Evolutionary conservation across 1,140 invertebrate species (phyloP).

Genomic region (Rhopalosiphum maidis): DNA sequence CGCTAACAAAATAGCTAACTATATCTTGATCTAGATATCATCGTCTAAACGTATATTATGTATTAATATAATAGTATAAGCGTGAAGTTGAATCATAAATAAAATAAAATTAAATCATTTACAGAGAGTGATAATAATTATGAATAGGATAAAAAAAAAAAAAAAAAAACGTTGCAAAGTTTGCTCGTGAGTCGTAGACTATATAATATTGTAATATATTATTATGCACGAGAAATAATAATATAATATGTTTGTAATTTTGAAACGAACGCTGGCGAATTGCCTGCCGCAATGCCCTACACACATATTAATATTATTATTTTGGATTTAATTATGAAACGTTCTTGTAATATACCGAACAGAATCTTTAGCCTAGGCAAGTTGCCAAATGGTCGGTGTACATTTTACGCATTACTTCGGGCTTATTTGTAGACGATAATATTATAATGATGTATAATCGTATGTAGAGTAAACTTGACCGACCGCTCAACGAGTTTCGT

Average conservation of each 20-base stretch:
- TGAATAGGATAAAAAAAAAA: neutral
- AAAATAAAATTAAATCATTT: conserved; percentile 26
- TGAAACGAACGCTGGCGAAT: conserved; percentile 11
- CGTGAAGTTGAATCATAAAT: neutral
- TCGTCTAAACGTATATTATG: neutral
- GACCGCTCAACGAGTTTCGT: neutral
- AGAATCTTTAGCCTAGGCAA: conserved; percentile 16
- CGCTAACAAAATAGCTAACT: neutral
- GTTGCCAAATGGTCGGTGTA: neutral
- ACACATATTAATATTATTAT: neutral
- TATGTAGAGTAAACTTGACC: neutral
- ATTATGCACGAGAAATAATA: neutral
- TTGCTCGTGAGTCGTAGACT: neutral
- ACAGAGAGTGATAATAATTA: conserved; percentile 16
- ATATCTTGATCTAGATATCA: neutral
- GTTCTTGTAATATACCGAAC: conserved; percentile 14
- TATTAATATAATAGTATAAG: neutral
- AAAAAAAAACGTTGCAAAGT: neutral
- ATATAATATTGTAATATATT: neutral
- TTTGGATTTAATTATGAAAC: conserved; percentile 40
- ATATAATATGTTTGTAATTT: conserved; percentile 24
- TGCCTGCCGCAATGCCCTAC: neutral
- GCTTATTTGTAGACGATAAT: conserved; percentile 18
- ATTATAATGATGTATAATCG: neutral
- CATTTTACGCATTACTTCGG: neutral